Evolutionary conservation across 1,140 invertebrate species (phyloP), one percentile per base, ranked within the genome.

Genomic region (Samia ricini): DNA sequence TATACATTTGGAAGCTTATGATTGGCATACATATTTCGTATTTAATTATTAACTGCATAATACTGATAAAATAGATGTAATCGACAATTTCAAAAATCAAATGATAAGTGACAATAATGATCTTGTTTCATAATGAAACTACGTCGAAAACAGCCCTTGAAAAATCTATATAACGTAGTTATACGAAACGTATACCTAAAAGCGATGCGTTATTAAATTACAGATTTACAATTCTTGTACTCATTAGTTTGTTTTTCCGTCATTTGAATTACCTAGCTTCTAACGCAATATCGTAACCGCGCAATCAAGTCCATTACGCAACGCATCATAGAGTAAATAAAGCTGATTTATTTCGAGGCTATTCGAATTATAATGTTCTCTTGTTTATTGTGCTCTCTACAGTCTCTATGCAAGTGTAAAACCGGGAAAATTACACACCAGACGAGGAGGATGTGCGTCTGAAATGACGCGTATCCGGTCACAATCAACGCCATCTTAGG

Each of bases 371-470:
- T 70, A 8, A 50, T 75, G 76, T 76, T 66, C 62, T 74, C n/a
- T 60, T 61, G 51, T 63, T 51, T 50, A 61, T 68, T 64, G 62
- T 69, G 60, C 55, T 62, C 21, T 66, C 54, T 58, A 22, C 29
- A 55, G 23, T 56, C 12, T 24, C 52, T 60, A 52, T 71, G 23
- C 60, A 65, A 77, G 76, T 79, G 74, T 79, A 81, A 82, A 80
- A 79, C 77, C 72, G 70, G 73, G 74, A 75, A 78, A 83, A 85
- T 80, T 83, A 82, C 71, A 69, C 72, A 73, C 68, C 65, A 69
- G 74, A 74, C 60, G 77, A 79, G 84, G 77, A 79, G 84, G 84
- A 89, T 85, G 82, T 85, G 78, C 83, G 84, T 87, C 77, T 72
- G 82, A 83, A 71, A 66, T 88, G 83, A 88, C 83, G 83, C 73